These are phyloP conservation scores for Chloebia gouldiae DNA, from an alignment of 2,113 vertebrate species.

Conservation along the genomic window DNA sequence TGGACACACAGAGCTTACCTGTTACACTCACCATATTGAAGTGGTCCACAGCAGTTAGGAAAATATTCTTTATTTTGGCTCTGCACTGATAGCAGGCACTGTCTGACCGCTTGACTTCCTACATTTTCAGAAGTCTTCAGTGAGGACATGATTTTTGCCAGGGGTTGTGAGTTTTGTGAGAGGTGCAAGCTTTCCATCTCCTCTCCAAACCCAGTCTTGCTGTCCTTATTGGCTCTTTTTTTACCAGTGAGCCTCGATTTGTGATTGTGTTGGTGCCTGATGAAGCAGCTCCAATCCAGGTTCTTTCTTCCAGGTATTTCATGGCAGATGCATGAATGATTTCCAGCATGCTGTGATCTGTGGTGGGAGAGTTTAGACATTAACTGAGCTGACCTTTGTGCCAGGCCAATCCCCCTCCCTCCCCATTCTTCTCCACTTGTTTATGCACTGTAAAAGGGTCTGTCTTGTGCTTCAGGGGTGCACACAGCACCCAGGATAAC, in stretches of 20 bases:
- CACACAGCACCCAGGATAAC: background rate
- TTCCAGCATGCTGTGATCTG: background rate
- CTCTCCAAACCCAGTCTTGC: background rate
- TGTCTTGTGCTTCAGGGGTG: background rate
- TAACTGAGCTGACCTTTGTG: background rate
- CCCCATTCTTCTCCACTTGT: background rate
- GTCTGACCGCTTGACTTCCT: background rate
- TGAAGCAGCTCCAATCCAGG: background rate
- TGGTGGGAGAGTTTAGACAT: background rate
- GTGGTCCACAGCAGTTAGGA: background rate
- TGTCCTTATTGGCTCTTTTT: background rate
- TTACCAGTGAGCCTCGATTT: background rate
- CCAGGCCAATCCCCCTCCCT: background rate
- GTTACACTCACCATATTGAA: background rate
- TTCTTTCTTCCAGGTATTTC: background rate
- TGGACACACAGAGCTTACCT: background rate
- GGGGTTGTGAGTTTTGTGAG: background rate
- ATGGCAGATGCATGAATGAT: background rate
- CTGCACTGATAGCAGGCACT: background rate
- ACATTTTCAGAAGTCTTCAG: background rate
- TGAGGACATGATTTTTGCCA: rapidly evolving
- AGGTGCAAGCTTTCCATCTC: background rate
- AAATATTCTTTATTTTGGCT: background rate
- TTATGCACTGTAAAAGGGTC: background rate
- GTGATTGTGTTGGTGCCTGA: background rate